Evolutionary conservation across 2,797 vertebrate species (phyloP), one percentile per base, ranked within the genome.

Genomic region (Anomalospiza imberbis): DNA sequence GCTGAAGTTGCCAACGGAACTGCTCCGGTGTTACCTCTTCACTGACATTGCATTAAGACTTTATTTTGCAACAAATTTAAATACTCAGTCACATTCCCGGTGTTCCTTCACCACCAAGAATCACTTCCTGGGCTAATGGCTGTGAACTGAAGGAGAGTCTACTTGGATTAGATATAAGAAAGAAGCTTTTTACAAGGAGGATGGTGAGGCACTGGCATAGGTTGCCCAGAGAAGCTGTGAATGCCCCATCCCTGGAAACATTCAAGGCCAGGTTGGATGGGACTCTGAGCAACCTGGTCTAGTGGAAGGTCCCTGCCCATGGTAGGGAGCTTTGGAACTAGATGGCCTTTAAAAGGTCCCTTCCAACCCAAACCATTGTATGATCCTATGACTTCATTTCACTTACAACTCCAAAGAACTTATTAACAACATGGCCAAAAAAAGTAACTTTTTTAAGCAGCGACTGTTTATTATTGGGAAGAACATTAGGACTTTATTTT

Each of bases 391-490:
- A 48, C 28, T 54, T 18, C 32, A 78, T 29, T 53, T n/a, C 65
- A 25, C 28, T 45, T 36, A 48, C 0, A 2, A 58, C 21, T 61
- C 38, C 34, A 19, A 31, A 25, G 11, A 28, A 22, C 40, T 92
- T n/a, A 65, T 29, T 28, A 58, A 79, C 13, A 78, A 42, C 50
- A 26, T 12, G 32, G 12, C 50, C 21, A 88, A 79, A 92, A 91
- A 91, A 92, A 87, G 67, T 87, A n/a, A 83, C 24, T 92, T 75
- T 89, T 96, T 94, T 38, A 78, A 96, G 79, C 76, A 97, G 85
- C 74, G 97, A 97, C 82, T 83, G 50, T 97, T 97, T 96, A 96
- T 96, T 96, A 74, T 55, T 68, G 76, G 86, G 92, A 90, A 95
- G 92, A 95, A 95, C 89, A 95, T 89, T 67, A 94, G 62, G 72